Evolutionary conservation across 2,888 invertebrate species (phyloP).

Genomic region (Ypsolopha sequella): DNA sequence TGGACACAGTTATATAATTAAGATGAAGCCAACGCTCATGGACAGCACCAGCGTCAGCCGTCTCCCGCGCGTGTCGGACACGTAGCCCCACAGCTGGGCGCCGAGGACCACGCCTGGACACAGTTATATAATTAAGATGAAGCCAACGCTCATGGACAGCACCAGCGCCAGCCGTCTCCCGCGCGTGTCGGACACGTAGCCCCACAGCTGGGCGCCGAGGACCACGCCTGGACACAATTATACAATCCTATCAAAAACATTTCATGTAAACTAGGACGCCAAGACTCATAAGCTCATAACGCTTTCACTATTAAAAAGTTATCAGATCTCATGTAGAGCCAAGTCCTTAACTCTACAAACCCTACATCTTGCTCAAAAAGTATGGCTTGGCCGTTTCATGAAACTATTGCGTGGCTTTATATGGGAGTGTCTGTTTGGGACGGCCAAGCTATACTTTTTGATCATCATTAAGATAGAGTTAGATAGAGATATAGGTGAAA

Average conservation of each 20-base stretch:
- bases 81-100: constrained; percentile 60
- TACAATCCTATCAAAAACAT: background rate
- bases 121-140: constrained; percentile 27
- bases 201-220: constrained; percentile 57
- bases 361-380: too few relatives aligned
- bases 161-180: constrained; percentile 48
- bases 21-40: constrained; percentile 27
- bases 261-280: background rate
- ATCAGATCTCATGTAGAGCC: too few relatives aligned
- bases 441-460: too few relatives aligned
- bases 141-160: constrained; percentile 52
- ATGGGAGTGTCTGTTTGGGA: too few relatives aligned
- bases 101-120: constrained; percentile 49
- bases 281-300: too few relatives aligned
- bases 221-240: constrained; percentile 38
- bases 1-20: constrained; percentile 11
- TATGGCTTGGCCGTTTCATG: too few relatives aligned
- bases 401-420: too few relatives aligned
- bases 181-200: constrained; percentile 55
- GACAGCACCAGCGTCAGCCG: constrained; percentile 48
- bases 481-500: too few relatives aligned
- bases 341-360: too few relatives aligned
- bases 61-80: constrained; percentile 54
- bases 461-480: too few relatives aligned
- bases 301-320: too few relatives aligned